These are phyloP conservation scores for Lymantria monacha DNA, from an alignment of 2,888 invertebrate genomes.

Conservation along the genomic window DNA sequence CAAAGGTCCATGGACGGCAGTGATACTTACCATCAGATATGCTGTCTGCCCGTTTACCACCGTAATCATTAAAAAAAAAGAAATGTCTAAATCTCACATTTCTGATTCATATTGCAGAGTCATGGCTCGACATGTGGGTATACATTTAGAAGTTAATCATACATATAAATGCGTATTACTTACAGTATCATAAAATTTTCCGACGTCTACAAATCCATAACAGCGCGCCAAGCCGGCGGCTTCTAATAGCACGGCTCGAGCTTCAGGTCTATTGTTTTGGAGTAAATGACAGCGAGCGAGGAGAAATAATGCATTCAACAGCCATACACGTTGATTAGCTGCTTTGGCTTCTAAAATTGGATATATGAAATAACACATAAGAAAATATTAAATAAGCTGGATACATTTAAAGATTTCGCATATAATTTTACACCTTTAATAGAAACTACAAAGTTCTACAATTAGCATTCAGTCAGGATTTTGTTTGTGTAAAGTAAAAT, in stretches of 20 bases:
- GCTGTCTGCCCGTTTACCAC: too few relatives aligned
- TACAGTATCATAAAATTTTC: slow-evolving; percentile 70
- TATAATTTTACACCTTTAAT: too few relatives aligned
- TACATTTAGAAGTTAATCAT: background rate
- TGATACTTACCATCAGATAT: too few relatives aligned
- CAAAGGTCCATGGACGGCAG: too few relatives aligned
- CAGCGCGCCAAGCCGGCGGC: slow-evolving; percentile 46
- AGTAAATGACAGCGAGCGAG: slow-evolving; percentile 66
- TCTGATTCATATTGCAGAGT: too few relatives aligned
- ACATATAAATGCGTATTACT: slow-evolving; percentile 1
- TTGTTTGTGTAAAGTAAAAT: too few relatives aligned
- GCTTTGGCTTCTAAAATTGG: slow-evolving; percentile 52
- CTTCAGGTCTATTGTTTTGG: slow-evolving; percentile 69
- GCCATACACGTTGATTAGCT: slow-evolving; percentile 55
- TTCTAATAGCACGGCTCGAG: slow-evolving; percentile 62
- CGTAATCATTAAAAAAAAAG: too few relatives aligned
- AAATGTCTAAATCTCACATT: too few relatives aligned
- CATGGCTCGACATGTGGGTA: background rate
- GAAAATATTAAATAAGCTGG: background rate
- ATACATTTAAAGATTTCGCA: background rate
- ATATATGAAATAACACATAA: background rate
- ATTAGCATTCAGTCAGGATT: too few relatives aligned
- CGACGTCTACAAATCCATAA: slow-evolving; percentile 52
- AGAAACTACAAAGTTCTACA: too few relatives aligned
- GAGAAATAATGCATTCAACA: slow-evolving; percentile 63